These are phyloP conservation scores for Agrotis puta DNA, from an alignment of 2,888 invertebrate genomes.

Conservation along the genomic window DNA sequence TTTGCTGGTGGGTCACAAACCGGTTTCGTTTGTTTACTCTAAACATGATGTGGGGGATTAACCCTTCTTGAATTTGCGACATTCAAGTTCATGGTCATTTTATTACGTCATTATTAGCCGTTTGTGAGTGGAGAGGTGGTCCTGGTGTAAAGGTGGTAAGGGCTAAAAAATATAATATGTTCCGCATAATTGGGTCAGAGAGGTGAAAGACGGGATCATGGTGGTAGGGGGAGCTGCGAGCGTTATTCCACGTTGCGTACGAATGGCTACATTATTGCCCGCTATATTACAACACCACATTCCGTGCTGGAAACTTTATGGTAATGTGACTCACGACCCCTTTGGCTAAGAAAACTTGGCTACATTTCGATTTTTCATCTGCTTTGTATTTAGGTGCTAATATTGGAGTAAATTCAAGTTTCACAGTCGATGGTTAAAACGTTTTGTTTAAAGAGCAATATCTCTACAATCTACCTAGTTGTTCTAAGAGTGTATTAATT, in stretches of 20 bases:
- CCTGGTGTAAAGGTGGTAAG: conserved; percentile 28
- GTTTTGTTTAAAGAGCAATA: background rate
- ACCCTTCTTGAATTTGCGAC: conserved; percentile 43
- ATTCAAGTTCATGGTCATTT: conserved; percentile 61
- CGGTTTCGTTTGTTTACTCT: conserved; percentile 33
- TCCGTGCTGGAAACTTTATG: conserved; percentile 84
- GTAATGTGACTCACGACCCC: conserved; percentile 84
- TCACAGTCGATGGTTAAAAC: background rate
- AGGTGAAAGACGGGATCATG: conserved; percentile 81
- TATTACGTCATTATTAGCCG: conserved; percentile 47
- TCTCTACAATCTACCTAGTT: background rate
- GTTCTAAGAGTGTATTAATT: background rate
- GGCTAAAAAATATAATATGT: conserved; percentile 70
- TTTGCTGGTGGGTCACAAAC: conserved; percentile 25
- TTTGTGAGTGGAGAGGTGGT: conserved; percentile 24
- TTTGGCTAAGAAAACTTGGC: conserved; percentile 86
- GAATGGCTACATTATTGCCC: conserved; percentile 83
- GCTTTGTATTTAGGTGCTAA: conserved; percentile 61
- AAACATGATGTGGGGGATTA: conserved; percentile 15
- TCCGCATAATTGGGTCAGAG: conserved; percentile 85
- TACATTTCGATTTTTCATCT: conserved; percentile 72
- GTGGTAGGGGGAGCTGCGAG: conserved; percentile 74
- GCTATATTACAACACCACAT: conserved; percentile 85
- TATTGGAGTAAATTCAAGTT: conserved; percentile 30
- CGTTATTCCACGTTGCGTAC: conserved; percentile 83